phyloP scores from a whole-genome alignment of 2,888 invertebrate genomes.

The Sminthurides aquaticus region DNA sequence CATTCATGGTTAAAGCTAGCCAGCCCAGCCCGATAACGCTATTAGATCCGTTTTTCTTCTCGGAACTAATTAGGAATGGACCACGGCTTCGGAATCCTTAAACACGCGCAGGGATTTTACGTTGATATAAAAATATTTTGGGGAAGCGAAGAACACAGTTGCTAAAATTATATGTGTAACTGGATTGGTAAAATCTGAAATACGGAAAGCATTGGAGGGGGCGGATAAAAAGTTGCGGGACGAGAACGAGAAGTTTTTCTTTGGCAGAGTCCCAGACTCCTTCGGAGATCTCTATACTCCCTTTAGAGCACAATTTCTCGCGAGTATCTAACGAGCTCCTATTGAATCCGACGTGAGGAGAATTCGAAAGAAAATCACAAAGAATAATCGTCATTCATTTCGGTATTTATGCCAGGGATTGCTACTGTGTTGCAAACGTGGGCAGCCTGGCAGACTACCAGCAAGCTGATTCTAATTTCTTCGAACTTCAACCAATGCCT shows the following conservation, averaged over 20 bases:
- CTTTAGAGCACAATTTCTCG: not conserved
- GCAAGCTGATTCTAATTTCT: no score
- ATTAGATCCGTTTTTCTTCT: no score
- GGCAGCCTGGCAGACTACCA: no score
- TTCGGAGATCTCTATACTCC: no score
- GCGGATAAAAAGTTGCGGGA: not conserved
- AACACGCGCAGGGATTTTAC: no score
- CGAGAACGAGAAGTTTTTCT: no score
- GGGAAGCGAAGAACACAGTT: no score
- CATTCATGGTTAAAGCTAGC: no score
- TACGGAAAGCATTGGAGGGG: not conserved
- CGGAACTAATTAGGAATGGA: not conserved
- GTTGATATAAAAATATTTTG: no score
- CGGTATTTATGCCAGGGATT: conserved; percentile 1
- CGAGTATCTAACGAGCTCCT: conserved; percentile 37
- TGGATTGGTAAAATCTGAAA: not conserved
- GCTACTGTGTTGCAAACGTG: not conserved
- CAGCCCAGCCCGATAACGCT: no score
- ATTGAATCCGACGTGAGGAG: conserved; percentile 40
- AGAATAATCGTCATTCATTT: conserved; percentile 16
- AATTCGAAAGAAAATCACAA: conserved; percentile 21
- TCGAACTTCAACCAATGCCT: no score
- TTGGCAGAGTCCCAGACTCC: not conserved
- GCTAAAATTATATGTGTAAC: not conserved
- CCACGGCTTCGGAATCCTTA: not conserved